These are phyloP conservation scores for Uropsilus gracilis DNA, from an alignment of 2,113 vertebrate species.

Conservation along the genomic window DNA sequence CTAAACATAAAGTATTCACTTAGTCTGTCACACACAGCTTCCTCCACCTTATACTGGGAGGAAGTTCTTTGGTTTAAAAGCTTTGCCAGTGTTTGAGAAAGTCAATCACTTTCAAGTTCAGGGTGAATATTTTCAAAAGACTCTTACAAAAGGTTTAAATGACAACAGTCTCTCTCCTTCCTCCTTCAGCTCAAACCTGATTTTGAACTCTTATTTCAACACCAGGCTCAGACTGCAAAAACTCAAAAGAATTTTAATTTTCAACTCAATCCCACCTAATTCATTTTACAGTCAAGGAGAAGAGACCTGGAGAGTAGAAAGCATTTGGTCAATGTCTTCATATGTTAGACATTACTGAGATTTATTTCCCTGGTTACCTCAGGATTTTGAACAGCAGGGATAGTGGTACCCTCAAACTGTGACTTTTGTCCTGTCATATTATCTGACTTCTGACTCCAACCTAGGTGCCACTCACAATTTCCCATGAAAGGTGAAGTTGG, in stretches of 20 bases:
- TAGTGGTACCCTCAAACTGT: neutral
- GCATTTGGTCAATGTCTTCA: neutral
- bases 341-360: neutral
- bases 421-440: neutral
- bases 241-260: conserved; percentile 6
- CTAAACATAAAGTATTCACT: conserved; percentile 71
- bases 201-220: conserved; percentile 62
- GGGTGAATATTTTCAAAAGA: conserved; percentile 75
- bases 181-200: conserved; percentile 29
- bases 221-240: conserved; percentile 37
- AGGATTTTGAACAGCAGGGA: neutral
- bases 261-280: neutral
- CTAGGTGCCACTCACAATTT: neutral
- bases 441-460: neutral
- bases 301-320: neutral
- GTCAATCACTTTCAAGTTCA: conserved; percentile 76
- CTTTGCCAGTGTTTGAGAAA: conserved; percentile 70
- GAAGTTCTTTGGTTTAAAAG: conserved; percentile 72
- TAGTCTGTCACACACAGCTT: conserved; percentile 55
- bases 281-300: conserved; percentile 13
- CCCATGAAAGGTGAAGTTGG: neutral
- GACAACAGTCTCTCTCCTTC: conserved; percentile 49
- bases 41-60: conserved; percentile 39
- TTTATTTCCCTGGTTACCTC: neutral
- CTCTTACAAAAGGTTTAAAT: conserved; percentile 73